Evolutionary conservation across 2,797 vertebrate species (phyloP), one percentile per base, ranked within the genome.

Genomic region (Antennarius maculatus): DNA sequence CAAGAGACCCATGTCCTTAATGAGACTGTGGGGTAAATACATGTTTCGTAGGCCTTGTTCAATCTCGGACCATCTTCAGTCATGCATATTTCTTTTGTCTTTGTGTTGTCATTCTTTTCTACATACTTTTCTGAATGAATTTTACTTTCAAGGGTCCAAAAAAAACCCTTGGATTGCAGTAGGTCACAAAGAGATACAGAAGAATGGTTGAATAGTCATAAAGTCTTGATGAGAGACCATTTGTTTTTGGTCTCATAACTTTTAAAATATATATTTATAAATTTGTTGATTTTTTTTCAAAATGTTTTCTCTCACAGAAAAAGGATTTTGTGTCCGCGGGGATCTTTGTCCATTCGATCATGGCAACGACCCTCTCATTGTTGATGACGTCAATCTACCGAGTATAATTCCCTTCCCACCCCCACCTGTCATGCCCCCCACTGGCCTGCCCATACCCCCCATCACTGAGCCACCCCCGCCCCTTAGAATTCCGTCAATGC

Each of bases 391-490:
- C 68, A 96, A 95, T 71, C 84, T 99, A 69, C 97, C 98, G 3
- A 95, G 93, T 74, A 99, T 99, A 88, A 99, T 99, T 85, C 98
- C 98, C 1, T 99, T 99, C 81, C 98, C 97, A 0, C 97, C 97
- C 0, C 96, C 97, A 0, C 97, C 96, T 1, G 94, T 95, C 14
- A 92, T 97, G 84, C 95, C 96, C 45, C 96, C 95, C 0, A 7
- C 83, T 18, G 92, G 95, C 17, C 86, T 96, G 79, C 91, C 95
- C 56, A 94, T 95, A 92, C 95, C 95, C 18, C 95, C 95, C 0
- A 90, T 95, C 86, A 95, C 93, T 14, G 96, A 95, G 39, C 96
- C 96, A 0, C 94, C 95, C 2, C 96, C 96, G 0, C 80, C 79
- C 6, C 87, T 96, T 82, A 91, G 95, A 41, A 91, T 97, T 69